Percentiles rank a stretch among this genome's conserved stretches.
These are phyloP conservation scores for Temnothorax unifasciatus DNA, from an alignment of 2,888 invertebrate species.

Conservation along the genomic window DNA sequence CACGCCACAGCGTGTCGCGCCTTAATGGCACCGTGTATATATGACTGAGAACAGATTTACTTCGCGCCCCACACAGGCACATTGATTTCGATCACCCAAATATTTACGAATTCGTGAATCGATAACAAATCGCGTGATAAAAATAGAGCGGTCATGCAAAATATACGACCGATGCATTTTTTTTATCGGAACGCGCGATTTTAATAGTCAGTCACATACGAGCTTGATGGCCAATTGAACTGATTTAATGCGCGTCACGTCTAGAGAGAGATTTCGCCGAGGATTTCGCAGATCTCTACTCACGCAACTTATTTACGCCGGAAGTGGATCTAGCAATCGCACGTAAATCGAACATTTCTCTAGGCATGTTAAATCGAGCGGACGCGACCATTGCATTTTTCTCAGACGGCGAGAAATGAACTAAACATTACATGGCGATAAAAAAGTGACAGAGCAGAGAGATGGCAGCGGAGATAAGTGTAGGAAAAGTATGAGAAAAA, in stretches of 20 bases:
- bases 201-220: neutral
- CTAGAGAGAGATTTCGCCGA: conserved; percentile 14
- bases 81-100: neutral
- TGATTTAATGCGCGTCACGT: conserved; percentile 36
- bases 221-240: neutral
- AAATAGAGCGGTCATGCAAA: neutral
- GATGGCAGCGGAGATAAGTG: neutral
- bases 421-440: neutral
- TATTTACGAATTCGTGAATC: conserved; percentile 18
- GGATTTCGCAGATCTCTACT: conserved; percentile 25
- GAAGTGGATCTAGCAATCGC: conserved; percentile 45
- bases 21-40: conserved; percentile 16
- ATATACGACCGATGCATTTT: neutral
- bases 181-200: neutral
- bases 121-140: neutral
- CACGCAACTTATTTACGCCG: conserved; percentile 42
- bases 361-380: neutral
- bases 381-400: neutral
- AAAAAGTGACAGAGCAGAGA: neutral
- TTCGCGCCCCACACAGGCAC: neutral
- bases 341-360: conserved; percentile 52
- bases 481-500: neutral
- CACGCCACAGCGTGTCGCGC: neutral
- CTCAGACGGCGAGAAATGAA: neutral
- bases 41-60: neutral